These are phyloP conservation scores for Caenorhabditis uteleia DNA, from an alignment of 2,888 invertebrate genomes.

Conservation along the genomic window DNA sequence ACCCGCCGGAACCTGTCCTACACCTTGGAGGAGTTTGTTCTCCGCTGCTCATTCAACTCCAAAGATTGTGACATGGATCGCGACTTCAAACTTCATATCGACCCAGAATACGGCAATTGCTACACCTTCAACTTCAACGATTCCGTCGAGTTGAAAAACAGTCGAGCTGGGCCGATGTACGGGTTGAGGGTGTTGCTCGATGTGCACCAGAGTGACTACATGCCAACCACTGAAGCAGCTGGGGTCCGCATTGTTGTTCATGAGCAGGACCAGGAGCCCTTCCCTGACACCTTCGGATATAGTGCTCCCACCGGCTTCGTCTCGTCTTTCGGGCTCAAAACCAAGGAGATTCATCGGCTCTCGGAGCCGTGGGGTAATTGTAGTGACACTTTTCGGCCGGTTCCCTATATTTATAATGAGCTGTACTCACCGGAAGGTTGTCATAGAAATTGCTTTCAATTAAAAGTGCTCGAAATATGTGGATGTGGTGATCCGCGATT, in stretches of 20 bases:
- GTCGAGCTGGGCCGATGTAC: slow-evolving; percentile 64
- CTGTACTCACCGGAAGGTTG: slow-evolving; percentile 69
- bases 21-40: slow-evolving; percentile 65
- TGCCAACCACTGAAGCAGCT: slow-evolving; percentile 69
- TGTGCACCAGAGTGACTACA: slow-evolving; percentile 69
- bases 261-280: slow-evolving; percentile 67
- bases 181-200: slow-evolving; percentile 66
- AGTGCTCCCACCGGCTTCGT: slow-evolving; percentile 69
- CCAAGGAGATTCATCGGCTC: slow-evolving; percentile 66
- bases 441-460: slow-evolving; percentile 69
- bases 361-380: slow-evolving; percentile 68
- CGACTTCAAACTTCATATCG: slow-evolving; percentile 69
- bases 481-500: slow-evolving; percentile 69
- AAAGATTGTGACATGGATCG: slow-evolving; percentile 68
- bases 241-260: slow-evolving; percentile 64
- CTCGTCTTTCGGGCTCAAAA: slow-evolving; percentile 69
- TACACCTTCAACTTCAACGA: slow-evolving; percentile 70
- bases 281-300: slow-evolving; percentile 69
- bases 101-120: slow-evolving; percentile 69
- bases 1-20: slow-evolving; percentile 58
- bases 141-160: slow-evolving; percentile 63
- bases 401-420: slow-evolving; percentile 68
- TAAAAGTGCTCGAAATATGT: slow-evolving; percentile 63
- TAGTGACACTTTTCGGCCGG: slow-evolving; percentile 65
- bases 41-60: slow-evolving; percentile 68